Percentiles rank a stretch among this genome's conserved stretches.
phyloP scores from a whole-genome alignment of 2,888 invertebrate species.

The Synanthedon tipuliformis region DNA sequence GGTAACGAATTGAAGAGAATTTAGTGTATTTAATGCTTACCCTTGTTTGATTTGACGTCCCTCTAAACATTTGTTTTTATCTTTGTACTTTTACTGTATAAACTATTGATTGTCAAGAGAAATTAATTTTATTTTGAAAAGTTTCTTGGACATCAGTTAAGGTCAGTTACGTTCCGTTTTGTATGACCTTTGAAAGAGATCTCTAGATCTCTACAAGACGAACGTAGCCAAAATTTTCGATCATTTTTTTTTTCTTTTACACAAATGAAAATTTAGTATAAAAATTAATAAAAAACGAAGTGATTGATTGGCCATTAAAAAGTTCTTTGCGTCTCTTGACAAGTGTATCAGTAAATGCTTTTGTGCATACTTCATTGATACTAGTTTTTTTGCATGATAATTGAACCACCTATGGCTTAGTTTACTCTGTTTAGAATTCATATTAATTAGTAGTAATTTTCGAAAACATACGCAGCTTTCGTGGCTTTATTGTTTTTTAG shows the following conservation, averaged over 20 bases:
- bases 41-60: conserved; percentile 54
- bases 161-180: too few relatives aligned
- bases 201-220: too few relatives aligned
- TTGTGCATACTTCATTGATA: conserved; percentile 19
- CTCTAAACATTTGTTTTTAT: conserved; percentile 29
- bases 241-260: background rate
- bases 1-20: conserved; percentile 52
- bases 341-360: conserved; percentile 17
- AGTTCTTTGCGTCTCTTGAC: conserved; percentile 20
- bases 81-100: conserved; percentile 3
- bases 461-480: background rate
- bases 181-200: too few relatives aligned
- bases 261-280: too few relatives aligned
- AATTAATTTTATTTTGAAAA: background rate
- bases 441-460: background rate
- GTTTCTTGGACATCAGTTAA: too few relatives aligned
- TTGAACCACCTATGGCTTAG: conserved; percentile 1
- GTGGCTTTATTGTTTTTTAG: too few relatives aligned
- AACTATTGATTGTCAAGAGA: conserved; percentile 30
- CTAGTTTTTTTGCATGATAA: conserved; percentile 25
- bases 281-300: too few relatives aligned
- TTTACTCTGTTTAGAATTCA: background rate
- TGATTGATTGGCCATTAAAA: background rate
- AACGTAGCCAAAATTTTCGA: background rate
- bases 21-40: conserved; percentile 63